phyloP scores from a whole-genome alignment of 2,888 invertebrate species.

The Chalcis sispes region DNA sequence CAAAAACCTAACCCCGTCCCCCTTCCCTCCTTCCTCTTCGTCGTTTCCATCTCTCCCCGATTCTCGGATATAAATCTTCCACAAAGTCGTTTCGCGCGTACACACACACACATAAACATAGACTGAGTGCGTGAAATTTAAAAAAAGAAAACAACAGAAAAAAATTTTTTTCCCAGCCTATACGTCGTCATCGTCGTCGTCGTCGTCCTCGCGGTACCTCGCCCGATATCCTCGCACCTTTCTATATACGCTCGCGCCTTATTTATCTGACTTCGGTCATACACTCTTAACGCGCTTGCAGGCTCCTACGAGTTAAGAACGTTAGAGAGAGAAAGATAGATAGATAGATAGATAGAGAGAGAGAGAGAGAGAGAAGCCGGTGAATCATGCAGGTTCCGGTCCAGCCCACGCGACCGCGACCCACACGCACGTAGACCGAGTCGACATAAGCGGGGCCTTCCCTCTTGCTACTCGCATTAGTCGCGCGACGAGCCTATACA shows the following conservation, averaged over 20 bases:
- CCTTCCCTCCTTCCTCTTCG: not conserved
- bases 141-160: constrained; percentile 51
- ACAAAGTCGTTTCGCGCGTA: constrained; percentile 32
- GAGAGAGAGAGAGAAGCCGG: constrained; percentile 57
- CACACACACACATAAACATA: constrained; percentile 23
- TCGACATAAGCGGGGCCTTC: too few species aligned
- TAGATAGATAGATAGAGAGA: too few species aligned
- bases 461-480: too few species aligned
- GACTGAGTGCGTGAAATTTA: constrained; percentile 29
- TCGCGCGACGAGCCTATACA: not conserved
- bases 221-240: constrained; percentile 35
- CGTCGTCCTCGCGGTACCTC: not conserved
- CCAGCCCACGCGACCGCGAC: constrained; percentile 70
- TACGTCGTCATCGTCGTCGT: too few species aligned
- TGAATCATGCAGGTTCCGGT: constrained; percentile 75
- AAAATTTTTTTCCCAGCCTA: constrained; percentile 12
- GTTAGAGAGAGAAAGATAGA: too few species aligned
- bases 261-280: constrained; percentile 47
- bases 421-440: not conserved
- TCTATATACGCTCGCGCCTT: constrained; percentile 42
- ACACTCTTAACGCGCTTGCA: not conserved
- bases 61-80: constrained; percentile 47
- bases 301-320: too few species aligned
- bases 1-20: constrained; percentile 44
- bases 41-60: not conserved